Conservation (phyloP, 2,113 vertebrate species). For the Thunnus maccoyii region DNA sequence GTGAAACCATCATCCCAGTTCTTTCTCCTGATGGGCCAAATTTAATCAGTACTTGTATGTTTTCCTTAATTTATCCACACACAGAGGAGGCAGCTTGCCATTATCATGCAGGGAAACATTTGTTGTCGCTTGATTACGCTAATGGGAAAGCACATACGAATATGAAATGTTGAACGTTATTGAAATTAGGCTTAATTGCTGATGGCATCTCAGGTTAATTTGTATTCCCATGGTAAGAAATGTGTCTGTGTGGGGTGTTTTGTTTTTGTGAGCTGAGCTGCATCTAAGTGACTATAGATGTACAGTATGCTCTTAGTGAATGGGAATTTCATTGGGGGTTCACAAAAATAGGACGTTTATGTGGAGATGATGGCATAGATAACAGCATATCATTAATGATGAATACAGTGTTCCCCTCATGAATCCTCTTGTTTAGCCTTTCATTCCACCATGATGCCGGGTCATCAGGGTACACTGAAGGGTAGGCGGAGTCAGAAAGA, state of each 20-base stretch:
- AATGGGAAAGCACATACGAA: slow-evolving; percentile 83
- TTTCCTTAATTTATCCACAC: slow-evolving; percentile 76
- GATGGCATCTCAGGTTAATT: slow-evolving; percentile 88
- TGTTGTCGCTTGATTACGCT: slow-evolving; percentile 87
- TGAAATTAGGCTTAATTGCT: slow-evolving; percentile 88
- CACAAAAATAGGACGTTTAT: slow-evolving; percentile 18
- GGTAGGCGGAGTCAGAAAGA: slow-evolving; percentile 51
- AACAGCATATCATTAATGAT: slow-evolving; percentile 47
- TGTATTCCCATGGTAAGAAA: slow-evolving; percentile 82
- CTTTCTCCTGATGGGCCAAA: slow-evolving; percentile 68
- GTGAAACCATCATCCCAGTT: slow-evolving; percentile 33
- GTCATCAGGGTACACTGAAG: slow-evolving; percentile 47
- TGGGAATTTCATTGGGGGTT: slow-evolving; percentile 15
- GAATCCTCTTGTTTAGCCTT: slow-evolving; percentile 38
- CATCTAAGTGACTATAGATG: slow-evolving; percentile 56
- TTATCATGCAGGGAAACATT: slow-evolving; percentile 86
- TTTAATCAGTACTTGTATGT: slow-evolving; percentile 77
- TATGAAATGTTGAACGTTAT: slow-evolving; percentile 87
- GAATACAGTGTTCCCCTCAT: slow-evolving; percentile 30
- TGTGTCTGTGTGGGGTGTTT: slow-evolving; percentile 75
- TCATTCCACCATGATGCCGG: slow-evolving; percentile 60
- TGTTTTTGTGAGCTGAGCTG: slow-evolving; percentile 68
- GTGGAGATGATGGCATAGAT: slow-evolving; percentile 18
- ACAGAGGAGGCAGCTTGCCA: slow-evolving; percentile 75
- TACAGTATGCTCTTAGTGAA: slow-evolving; percentile 42